Evolutionary conservation across 2,797 vertebrate species (phyloP).

Genomic region (Melanotaenia trifasciata): DNA sequence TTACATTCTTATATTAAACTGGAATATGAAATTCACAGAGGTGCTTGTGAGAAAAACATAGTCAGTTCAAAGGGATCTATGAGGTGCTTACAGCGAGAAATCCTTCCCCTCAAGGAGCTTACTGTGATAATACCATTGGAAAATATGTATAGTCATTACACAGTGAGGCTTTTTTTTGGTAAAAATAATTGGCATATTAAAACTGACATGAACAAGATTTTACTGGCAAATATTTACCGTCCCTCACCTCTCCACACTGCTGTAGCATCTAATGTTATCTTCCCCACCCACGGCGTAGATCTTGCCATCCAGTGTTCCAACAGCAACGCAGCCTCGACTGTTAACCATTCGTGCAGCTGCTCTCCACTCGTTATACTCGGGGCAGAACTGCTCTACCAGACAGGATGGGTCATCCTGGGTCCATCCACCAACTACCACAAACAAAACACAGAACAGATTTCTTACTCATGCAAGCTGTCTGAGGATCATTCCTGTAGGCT

Average conservation of each 20-base stretch:
- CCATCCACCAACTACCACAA: slow-evolving; percentile 71
- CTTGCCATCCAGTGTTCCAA: slow-evolving; percentile 60
- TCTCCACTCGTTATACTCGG: slow-evolving; percentile 77
- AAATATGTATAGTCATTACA: not conserved
- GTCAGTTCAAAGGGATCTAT: slow-evolving; percentile 16
- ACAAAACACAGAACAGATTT: not conserved
- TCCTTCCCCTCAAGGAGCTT: not conserved
- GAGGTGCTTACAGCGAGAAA: not conserved
- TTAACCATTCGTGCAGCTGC: slow-evolving; percentile 63
- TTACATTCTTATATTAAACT: slow-evolving; percentile 16
- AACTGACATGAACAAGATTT: not conserved
- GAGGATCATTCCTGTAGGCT: not conserved
- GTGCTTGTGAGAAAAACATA: slow-evolving; percentile 18
- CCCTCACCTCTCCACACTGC: slow-evolving; percentile 74
- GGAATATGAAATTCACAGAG: slow-evolving; percentile 19
- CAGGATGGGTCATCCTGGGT: slow-evolving; percentile 64
- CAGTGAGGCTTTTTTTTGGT: slow-evolving; percentile 1
- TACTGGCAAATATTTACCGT: not conserved
- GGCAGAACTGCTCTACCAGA: slow-evolving; percentile 69
- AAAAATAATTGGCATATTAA: slow-evolving; percentile 6
- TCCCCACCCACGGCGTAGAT: slow-evolving; percentile 68
- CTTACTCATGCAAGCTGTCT: not conserved
- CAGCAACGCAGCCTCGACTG: slow-evolving; percentile 60
- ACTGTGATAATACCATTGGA: not conserved
- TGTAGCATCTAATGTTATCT: slow-evolving; percentile 65